These are phyloP conservation scores for Eupleurogrammus muticus DNA, from an alignment of 2,797 vertebrate species.

Conservation along the genomic window DNA sequence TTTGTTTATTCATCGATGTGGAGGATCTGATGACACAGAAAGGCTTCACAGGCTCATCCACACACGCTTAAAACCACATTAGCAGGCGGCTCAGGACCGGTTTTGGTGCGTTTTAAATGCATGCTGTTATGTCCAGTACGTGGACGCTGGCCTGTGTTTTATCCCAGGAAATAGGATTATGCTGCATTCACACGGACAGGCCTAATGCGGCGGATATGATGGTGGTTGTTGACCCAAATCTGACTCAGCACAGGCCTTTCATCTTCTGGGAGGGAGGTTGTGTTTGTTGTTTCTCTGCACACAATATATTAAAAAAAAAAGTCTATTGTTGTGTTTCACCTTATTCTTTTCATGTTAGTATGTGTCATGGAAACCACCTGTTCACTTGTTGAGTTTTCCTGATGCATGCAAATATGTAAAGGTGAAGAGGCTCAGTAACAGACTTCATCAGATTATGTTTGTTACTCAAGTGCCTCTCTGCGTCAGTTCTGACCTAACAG, in stretches of 20 bases:
- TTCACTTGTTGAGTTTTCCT: neutral
- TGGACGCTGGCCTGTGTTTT: conserved; percentile 1
- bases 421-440: neutral
- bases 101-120: neutral
- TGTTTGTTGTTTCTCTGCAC: conserved; percentile 12
- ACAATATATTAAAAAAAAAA: conserved; percentile 8
- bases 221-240: conserved; percentile 67
- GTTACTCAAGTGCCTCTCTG: neutral
- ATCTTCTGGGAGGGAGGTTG: conserved; percentile 26
- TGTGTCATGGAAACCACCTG: neutral
- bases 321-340: conserved; percentile 31
- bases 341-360: neutral
- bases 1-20: conserved; percentile 52
- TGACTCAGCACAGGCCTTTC: conserved; percentile 50
- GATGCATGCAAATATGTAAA: neutral
- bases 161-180: conserved; percentile 56
- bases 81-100: neutral
- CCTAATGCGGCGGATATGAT: conserved; percentile 36
- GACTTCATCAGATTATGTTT: conserved; percentile 8
- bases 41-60: conserved; percentile 9
- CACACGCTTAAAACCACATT: conserved; percentile 5
- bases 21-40: conserved; percentile 36
- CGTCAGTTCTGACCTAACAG: neutral
- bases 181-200: conserved; percentile 14
- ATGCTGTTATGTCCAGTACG: conserved; percentile 7